Evolutionary conservation across 2,888 invertebrate species (phyloP).

Genomic region (Pachymerium ferrugineum): DNA sequence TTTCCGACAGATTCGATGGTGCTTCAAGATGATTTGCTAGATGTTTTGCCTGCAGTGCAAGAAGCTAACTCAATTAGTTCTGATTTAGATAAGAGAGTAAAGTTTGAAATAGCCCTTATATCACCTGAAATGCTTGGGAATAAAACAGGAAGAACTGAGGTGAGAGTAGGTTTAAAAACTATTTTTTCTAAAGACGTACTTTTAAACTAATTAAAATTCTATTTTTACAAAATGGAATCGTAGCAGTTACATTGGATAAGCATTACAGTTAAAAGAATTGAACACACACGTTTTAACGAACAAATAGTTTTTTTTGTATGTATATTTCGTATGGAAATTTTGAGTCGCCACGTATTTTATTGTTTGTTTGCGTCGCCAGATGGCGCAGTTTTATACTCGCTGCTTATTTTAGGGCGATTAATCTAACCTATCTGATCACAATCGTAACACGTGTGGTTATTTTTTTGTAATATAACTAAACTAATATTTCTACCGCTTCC

Average conservation of each 20-base stretch:
- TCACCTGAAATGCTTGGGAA: slow-evolving; percentile 52
- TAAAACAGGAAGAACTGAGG: slow-evolving; percentile 49
- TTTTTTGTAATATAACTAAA: background rate
- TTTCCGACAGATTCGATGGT: slow-evolving; percentile 49
- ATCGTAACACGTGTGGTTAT: slow-evolving; percentile 4
- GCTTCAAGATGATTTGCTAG: slow-evolving; percentile 53
- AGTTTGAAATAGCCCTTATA: slow-evolving; percentile 53
- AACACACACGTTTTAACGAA: no score
- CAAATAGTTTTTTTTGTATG: no score
- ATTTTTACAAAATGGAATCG: no score
- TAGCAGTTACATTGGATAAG: no score
- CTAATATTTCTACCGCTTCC: background rate
- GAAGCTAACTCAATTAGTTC: slow-evolving; percentile 55
- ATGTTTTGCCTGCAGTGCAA: slow-evolving; percentile 52
- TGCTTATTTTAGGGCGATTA: background rate
- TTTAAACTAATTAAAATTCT: no score
- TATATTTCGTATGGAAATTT: no score
- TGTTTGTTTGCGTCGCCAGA: no score
- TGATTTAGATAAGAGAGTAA: slow-evolving; percentile 52
- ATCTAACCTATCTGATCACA: slow-evolving; percentile 20
- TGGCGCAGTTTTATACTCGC: background rate
- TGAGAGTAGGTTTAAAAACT: no score
- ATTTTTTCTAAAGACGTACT: no score
- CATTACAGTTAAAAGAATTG: no score
- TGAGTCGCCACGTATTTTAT: no score